Base-by-base conservation (phyloP, 2,888 invertebrate species). In the Andrena minutula region DNA sequence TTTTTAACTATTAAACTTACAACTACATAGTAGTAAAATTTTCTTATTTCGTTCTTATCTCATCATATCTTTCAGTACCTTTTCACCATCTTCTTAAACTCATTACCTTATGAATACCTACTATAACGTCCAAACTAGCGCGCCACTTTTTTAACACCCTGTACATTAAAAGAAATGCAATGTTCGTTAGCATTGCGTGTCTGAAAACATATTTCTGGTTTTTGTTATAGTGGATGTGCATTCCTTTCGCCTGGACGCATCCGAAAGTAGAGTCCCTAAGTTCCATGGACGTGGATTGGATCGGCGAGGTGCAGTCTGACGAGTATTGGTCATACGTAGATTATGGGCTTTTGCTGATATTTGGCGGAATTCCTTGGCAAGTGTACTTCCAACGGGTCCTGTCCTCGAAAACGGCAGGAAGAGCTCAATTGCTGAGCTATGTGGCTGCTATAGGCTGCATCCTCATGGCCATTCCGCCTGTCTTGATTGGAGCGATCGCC, bases 301-400 rank as follows among this genome's bases (percentile, higher is more conserved):
- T 99, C 85, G 99, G 99, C 2, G 94, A 95, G 71, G 95, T 99
- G 12, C 96, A 97, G 0, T 94, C 96, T 0, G 94, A 95, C 1
- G 97, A 97, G 91, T 96, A 97, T 89, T 97, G 97, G 95, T 96
- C 95, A 89, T 99, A 99, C 93, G 90, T 98, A 69, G 99, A 99
- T 94, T 97, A 97, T 89, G 98, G 98, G 12, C 94, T 99, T 88
- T 95, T 99, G 89, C 95, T 99, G 78, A 95, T 99, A 65, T 98
- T 99, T 91, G 99, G 99, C 23, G 99, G 99, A 60, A 99, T 99
- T 89, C 99, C 99, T 0, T 99, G 99, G 99, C 94, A 97, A 96
- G 99, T 99, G 41, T 99, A 99, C 94, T 99, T 99, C 94, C 99
- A 99, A 95, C 96, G 99, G 58, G 99, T 99, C 70, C 95, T 99